Percentiles rank a stretch among this genome's conserved stretches.
phyloP scores from a whole-genome alignment of 2,888 invertebrate genomes.

The Agapostemon virescens region DNA sequence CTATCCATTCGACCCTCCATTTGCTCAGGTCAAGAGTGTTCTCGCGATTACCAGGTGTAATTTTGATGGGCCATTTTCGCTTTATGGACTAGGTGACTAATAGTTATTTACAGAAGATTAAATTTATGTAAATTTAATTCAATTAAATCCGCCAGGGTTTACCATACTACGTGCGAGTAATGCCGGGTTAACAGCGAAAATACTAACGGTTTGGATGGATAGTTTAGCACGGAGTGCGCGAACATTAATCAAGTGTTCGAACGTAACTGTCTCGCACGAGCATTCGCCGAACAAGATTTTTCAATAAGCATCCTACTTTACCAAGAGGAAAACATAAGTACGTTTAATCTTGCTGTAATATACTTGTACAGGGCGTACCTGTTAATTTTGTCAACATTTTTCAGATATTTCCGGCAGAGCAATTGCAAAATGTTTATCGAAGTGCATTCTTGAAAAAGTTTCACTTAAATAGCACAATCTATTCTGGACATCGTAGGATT shows the following conservation, averaged over 20 bases:
- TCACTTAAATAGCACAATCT: no score
- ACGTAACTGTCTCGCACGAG: neutral
- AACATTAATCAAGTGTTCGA: conserved; percentile 4
- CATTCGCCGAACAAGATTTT: neutral
- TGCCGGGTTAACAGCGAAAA: neutral
- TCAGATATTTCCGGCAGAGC: no score
- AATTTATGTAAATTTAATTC: conserved; percentile 13
- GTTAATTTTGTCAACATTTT: no score
- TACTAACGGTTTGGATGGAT: neutral
- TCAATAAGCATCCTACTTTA: neutral
- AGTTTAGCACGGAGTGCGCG: neutral
- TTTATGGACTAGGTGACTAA: conserved; percentile 11
- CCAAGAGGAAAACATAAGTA: no score
- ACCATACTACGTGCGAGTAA: neutral
- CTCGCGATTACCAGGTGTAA: neutral
- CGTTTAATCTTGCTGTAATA: no score
- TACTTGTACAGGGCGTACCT: no score
- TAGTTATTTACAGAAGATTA: conserved; percentile 14
- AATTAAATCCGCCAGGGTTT: conserved; percentile 5
- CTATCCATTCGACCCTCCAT: neutral
- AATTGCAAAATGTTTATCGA: no score
- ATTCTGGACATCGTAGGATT: no score
- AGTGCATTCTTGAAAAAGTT: no score
- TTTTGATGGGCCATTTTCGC: conserved; percentile 4
- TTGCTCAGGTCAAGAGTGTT: neutral